Evolutionary conservation across 2,888 invertebrate species (phyloP).

Genomic region (Lobophora halterata): DNA sequence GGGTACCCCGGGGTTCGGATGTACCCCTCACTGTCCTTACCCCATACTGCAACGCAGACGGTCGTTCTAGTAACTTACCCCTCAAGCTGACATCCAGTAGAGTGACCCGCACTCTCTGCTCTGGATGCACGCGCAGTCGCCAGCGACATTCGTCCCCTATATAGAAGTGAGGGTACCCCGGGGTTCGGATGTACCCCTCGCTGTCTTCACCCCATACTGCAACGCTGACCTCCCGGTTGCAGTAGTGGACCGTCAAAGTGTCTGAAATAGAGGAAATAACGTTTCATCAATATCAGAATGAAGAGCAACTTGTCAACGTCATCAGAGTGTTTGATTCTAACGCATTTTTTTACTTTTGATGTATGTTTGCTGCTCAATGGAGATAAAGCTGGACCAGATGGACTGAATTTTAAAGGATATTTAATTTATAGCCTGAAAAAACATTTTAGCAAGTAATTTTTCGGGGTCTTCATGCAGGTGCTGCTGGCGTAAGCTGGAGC

Average conservation of each 20-base stretch:
- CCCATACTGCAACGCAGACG: conserved; percentile 48
- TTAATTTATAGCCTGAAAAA: too few species aligned
- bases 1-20: conserved; percentile 88
- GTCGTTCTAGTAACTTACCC: conserved; percentile 69
- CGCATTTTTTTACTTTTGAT: too few species aligned
- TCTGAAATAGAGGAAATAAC: conserved; percentile 54
- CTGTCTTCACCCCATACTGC: conserved; percentile 62
- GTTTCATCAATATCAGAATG: too few species aligned
- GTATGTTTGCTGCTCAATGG: too few species aligned
- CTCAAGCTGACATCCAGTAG: conserved; percentile 86
- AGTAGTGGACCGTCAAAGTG: conserved; percentile 76
- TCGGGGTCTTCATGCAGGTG: too few species aligned
- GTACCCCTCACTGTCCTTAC: conserved; percentile 81
- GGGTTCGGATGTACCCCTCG: conserved; percentile 85
- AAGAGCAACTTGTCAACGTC: too few species aligned
- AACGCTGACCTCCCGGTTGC: conserved; percentile 74
- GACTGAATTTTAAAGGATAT: too few species aligned
- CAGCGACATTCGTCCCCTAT: conserved; percentile 85
- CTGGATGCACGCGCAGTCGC: conserved; percentile 82
- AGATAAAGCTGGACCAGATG: too few species aligned
- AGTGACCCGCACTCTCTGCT: conserved; percentile 83
- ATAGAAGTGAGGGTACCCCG: conserved; percentile 89
- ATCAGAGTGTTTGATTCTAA: too few species aligned
- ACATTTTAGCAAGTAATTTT: too few species aligned
- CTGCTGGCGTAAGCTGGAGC: too few species aligned